Conservation (phyloP, 2,888 invertebrate genomes). For the Dexiosoma caninum region DNA sequence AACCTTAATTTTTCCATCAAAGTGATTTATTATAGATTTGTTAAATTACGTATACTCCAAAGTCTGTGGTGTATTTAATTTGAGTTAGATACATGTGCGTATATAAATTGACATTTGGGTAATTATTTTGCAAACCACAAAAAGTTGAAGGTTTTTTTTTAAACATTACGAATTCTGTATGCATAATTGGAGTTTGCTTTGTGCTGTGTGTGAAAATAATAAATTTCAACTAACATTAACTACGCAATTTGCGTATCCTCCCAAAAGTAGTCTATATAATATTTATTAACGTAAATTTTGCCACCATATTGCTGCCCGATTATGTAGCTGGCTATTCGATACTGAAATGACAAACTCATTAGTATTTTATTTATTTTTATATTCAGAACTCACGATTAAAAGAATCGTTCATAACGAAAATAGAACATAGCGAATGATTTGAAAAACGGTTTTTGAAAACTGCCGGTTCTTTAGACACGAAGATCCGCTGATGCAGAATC, state of each 20-base stretch:
- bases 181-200: too few relatives aligned
- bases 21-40: conserved; percentile 6
- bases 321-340: too few relatives aligned
- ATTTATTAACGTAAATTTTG: conserved; percentile 2
- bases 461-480: too few relatives aligned
- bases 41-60: background rate
- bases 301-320: background rate
- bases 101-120: conserved; percentile 28
- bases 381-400: too few relatives aligned
- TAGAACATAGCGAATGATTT: too few relatives aligned
- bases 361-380: too few relatives aligned
- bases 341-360: too few relatives aligned
- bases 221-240: background rate
- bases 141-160: background rate
- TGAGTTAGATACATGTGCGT: background rate
- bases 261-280: background rate
- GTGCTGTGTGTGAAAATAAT: background rate
- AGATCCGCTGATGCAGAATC: too few relatives aligned
- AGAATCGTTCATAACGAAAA: too few relatives aligned
- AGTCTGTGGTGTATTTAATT: background rate
- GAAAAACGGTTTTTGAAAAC: too few relatives aligned
- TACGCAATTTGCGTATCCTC: background rate
- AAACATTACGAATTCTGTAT: background rate
- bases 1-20: background rate
- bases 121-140: background rate